A percentile compares a stretch with the other conserved stretches of the same genome.
Evolutionary conservation across 2,113 vertebrate species (phyloP).

Genomic region (Coreoperca whiteheadi): DNA sequence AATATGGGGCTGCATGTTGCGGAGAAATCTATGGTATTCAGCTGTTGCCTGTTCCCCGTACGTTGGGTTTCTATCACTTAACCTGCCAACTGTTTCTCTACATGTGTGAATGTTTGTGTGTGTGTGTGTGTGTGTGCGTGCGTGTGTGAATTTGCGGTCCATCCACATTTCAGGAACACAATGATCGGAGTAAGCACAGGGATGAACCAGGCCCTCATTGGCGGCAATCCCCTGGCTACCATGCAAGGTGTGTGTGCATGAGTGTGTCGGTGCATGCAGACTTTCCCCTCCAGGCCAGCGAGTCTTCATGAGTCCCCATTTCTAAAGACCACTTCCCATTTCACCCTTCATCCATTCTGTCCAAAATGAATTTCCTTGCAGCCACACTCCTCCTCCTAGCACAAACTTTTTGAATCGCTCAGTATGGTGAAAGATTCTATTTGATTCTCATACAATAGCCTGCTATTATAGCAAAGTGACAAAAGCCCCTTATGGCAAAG

Average conservation of each 20-base stretch:
- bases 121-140: constrained; percentile 14
- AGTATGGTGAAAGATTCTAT: constrained; percentile 76
- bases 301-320: constrained; percentile 55
- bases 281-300: constrained; percentile 1
- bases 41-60: too few relatives aligned
- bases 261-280: constrained; percentile 14
- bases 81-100: constrained; percentile 46
- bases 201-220: constrained; percentile 91
- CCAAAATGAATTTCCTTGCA: constrained; percentile 63
- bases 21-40: too few relatives aligned
- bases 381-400: constrained; percentile 44
- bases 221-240: constrained; percentile 91
- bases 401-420: constrained; percentile 67
- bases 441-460: constrained; percentile 72
- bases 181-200: constrained; percentile 92
- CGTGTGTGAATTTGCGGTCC: constrained; percentile 38
- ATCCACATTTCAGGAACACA: constrained; percentile 88
- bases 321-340: constrained; percentile 69
- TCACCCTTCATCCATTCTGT: constrained; percentile 68
- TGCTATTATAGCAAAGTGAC: constrained; percentile 66
- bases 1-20: too few relatives aligned
- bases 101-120: constrained; percentile 24
- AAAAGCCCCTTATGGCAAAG: constrained; percentile 73
- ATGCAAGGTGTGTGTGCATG: constrained; percentile 91
- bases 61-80: neutral